Evolutionary conservation across 2,888 invertebrate genomes (phyloP).

Genomic region (Drosophila pegasa): DNA sequence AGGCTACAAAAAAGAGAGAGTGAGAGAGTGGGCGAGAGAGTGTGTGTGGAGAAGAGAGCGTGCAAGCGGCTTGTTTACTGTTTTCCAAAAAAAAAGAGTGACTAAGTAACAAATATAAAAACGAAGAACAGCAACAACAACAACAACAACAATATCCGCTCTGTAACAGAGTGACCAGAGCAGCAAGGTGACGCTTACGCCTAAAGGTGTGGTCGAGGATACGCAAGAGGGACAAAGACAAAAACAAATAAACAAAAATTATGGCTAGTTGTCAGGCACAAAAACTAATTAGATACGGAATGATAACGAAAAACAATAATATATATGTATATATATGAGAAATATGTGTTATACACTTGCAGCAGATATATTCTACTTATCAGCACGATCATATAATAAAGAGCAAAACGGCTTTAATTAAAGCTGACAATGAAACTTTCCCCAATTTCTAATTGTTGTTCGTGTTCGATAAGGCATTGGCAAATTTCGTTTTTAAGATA

Average conservation of each 20-base stretch:
- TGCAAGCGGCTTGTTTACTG: slow-evolving; percentile 43
- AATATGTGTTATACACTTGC: slow-evolving; percentile 27
- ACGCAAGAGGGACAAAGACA: slow-evolving; percentile 16
- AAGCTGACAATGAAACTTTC: too few species aligned
- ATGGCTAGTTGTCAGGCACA: slow-evolving; percentile 27
- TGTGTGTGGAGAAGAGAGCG: slow-evolving; percentile 17
- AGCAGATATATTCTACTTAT: slow-evolving; percentile 11
- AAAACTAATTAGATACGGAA: slow-evolving; percentile 41
- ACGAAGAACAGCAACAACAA: slow-evolving; percentile 7
- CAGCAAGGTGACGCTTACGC: slow-evolving; percentile 15
- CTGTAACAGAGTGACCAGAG: slow-evolving; percentile 35
- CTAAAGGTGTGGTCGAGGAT: slow-evolving; percentile 54
- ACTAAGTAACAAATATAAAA: slow-evolving; percentile 39
- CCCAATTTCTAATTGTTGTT: background rate
- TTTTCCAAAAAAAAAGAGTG: slow-evolving; percentile 29
- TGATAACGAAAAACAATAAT: slow-evolving; percentile 32
- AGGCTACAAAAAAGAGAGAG: slow-evolving; percentile 24
- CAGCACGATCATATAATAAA: background rate
- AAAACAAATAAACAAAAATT: slow-evolving; percentile 13
- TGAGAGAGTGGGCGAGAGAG: slow-evolving; percentile 5
- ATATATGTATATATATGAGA: background rate
- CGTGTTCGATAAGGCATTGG: too few species aligned
- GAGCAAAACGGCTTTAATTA: background rate
- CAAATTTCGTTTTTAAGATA: too few species aligned
- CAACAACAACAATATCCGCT: slow-evolving; percentile 8